Conservation (phyloP, 23 tunicate species). For the Halocynthia roretzi region DNA sequence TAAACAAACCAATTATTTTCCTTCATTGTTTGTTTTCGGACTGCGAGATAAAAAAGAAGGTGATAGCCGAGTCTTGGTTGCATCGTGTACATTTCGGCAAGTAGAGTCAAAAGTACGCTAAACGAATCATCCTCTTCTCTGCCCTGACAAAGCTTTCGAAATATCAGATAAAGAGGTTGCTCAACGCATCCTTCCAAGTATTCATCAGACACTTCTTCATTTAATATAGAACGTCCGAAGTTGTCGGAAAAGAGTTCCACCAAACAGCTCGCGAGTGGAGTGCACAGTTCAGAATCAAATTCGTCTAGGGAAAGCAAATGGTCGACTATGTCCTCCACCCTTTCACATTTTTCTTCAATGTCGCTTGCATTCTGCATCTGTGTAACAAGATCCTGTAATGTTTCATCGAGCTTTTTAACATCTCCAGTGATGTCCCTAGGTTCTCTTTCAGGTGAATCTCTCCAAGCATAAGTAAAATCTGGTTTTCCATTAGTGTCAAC, state of each 20-base stretch:
- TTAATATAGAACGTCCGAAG: slow-evolving; percentile 24
- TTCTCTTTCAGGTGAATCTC: slow-evolving; percentile 37
- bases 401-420: slow-evolving; percentile 63
- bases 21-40: slow-evolving; percentile 37
- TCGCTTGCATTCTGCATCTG: slow-evolving; percentile 63
- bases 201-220: slow-evolving; percentile 18
- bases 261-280: slow-evolving; percentile 72
- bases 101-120: slow-evolving; percentile 52
- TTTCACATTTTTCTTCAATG: slow-evolving; percentile 80
- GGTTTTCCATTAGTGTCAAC: slow-evolving; percentile 26
- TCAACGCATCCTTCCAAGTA: slow-evolving; percentile 76
- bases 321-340: slow-evolving; percentile 73
- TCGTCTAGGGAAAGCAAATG: slow-evolving; percentile 73
- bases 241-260: slow-evolving; percentile 48
- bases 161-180: slow-evolving; percentile 72
- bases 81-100: slow-evolving; percentile 74
- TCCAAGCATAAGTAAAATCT: slow-evolving; percentile 10
- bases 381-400: slow-evolving; percentile 46
- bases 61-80: slow-evolving; percentile 75
- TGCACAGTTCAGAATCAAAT: slow-evolving; percentile 66
- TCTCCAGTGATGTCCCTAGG: slow-evolving; percentile 61
- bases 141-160: slow-evolving; percentile 67
- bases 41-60: slow-evolving; percentile 77
- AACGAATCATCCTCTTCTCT: slow-evolving; percentile 73
- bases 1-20: slow-evolving; percentile 59